A percentile compares a stretch with the other conserved stretches of the same genome.
Evolutionary conservation across 2,113 vertebrate genomes (phyloP).

Genomic region (Atractosteus spatula): DNA sequence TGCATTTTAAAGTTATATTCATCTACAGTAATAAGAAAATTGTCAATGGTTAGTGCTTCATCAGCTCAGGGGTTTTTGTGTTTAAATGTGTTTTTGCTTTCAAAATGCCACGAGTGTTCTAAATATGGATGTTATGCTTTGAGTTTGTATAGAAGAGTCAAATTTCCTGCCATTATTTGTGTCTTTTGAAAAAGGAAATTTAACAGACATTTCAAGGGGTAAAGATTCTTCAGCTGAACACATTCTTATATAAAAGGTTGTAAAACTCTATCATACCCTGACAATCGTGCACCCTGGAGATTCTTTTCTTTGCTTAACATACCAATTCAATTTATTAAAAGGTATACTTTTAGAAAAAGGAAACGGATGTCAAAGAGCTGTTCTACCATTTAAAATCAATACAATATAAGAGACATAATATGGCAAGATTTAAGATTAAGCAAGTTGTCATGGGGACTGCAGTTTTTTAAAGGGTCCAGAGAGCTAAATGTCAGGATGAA

Average conservation of each 20-base stretch:
- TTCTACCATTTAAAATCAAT: background rate
- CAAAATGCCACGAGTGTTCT: no score
- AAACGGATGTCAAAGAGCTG: background rate
- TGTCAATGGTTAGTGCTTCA: no score
- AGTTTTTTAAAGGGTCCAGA: background rate
- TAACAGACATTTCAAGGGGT: background rate
- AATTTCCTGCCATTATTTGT: no score
- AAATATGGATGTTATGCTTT: no score
- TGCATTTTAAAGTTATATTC: no score
- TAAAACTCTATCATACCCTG: background rate
- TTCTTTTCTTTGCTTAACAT: constrained; percentile 6
- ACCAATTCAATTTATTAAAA: constrained; percentile 9
- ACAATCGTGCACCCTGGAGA: background rate
- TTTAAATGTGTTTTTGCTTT: no score
- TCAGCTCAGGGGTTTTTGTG: no score
- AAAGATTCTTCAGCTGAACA: background rate
- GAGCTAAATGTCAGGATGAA: background rate
- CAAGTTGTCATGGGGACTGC: background rate
- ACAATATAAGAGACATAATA: background rate
- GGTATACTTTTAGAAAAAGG: constrained; percentile 11
- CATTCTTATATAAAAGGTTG: background rate
- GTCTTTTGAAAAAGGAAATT: no score
- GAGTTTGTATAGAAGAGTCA: no score
- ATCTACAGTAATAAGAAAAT: no score
- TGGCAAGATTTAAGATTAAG: background rate